phyloP scores from a whole-genome alignment of 2,113 vertebrate species.

The Tursiops truncatus region DNA sequence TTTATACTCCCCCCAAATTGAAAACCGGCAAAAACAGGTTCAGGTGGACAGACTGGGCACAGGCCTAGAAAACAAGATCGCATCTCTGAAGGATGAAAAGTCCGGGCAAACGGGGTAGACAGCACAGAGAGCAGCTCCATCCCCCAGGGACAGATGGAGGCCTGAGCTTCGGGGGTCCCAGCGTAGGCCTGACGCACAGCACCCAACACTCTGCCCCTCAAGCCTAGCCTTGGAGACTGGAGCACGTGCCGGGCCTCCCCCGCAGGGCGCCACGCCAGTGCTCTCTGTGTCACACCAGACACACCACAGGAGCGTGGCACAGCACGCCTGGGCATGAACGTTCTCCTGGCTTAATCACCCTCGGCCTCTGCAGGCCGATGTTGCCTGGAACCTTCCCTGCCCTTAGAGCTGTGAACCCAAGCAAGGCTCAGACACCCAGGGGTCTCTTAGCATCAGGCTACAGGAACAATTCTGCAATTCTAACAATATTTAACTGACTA shows the following conservation, averaged over 20 bases:
- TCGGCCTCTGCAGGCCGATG: not conserved
- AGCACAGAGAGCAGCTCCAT: not conserved
- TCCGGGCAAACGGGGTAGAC: not conserved
- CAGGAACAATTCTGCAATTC: not conserved
- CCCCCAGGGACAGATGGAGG: not conserved
- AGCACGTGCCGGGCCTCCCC: rapidly evolving
- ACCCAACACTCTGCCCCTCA: rapidly evolving
- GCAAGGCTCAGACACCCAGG: not conserved
- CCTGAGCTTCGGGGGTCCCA: not conserved
- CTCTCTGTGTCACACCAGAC: too few relatives aligned
- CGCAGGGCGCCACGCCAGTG: rapidly evolving
- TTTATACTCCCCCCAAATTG: not conserved
- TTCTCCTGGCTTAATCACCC: not conserved
- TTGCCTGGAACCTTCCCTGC: not conserved
- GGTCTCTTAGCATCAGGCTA: not conserved
- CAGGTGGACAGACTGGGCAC: not conserved
- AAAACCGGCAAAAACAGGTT: not conserved
- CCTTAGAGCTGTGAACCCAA: not conserved
- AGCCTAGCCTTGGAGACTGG: not conserved
- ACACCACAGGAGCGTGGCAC: rapidly evolving
- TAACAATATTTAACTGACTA: not conserved
- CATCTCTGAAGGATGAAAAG: not conserved
- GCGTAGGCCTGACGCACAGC: rapidly evolving
- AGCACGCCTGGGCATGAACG: rapidly evolving
- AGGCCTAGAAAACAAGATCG: not conserved